These are phyloP conservation scores for Andrena dorsata DNA, from an alignment of 2,888 invertebrate species.

Conservation along the genomic window DNA sequence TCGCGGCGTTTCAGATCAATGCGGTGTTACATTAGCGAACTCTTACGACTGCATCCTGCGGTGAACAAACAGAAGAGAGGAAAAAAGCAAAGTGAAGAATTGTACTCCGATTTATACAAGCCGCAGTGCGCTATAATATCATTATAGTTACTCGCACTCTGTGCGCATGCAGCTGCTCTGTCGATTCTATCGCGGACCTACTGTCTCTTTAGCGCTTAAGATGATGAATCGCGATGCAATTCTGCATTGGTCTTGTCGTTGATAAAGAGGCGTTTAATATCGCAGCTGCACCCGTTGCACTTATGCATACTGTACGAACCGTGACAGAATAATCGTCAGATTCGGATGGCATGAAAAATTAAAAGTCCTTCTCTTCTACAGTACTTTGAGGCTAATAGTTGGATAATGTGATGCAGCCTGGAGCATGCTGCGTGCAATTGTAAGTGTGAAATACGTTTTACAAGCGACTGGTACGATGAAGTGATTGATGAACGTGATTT, in stretches of 20 bases:
- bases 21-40: conserved; percentile 32
- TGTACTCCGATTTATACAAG: background rate
- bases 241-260: conserved; percentile 1
- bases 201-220: background rate
- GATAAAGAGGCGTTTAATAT: conserved; percentile 17
- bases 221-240: conserved; percentile 15
- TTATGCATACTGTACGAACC: conserved; percentile 26
- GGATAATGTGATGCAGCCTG: background rate
- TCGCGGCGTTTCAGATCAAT: conserved; percentile 43
- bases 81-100: background rate
- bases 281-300: conserved; percentile 8
- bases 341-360: conserved; percentile 30
- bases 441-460: conserved; percentile 12
- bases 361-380: background rate
- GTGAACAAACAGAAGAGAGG: background rate
- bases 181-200: background rate
- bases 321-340: conserved; percentile 35
- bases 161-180: conserved; percentile 1
- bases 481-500: conserved; percentile 32
- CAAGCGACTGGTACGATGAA: background rate
- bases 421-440: background rate
- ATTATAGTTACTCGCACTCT: background rate
- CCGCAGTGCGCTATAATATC: background rate
- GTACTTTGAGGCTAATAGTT: background rate
- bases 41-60: conserved; percentile 1